Conservation (phyloP, 2,888 invertebrate genomes). For the Diploptera punctata region DNA sequence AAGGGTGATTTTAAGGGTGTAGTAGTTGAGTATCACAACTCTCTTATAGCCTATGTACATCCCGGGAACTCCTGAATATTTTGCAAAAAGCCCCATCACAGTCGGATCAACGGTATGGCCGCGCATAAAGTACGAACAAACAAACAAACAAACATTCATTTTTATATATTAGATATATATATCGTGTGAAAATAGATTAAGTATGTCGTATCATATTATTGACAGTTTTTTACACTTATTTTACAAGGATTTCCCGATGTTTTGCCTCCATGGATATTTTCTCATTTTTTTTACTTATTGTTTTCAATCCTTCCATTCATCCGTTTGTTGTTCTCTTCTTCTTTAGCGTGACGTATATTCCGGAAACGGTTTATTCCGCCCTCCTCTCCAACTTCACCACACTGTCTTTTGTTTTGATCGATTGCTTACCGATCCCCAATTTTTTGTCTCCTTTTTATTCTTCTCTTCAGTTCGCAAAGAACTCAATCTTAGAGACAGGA, state of each 20-base stretch:
- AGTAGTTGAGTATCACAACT: too few relatives aligned
- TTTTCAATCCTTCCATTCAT: conserved; percentile 2
- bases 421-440: conserved; percentile 30
- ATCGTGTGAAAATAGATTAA: too few relatives aligned
- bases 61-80: too few relatives aligned
- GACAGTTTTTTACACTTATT: background rate
- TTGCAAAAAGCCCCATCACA: too few relatives aligned
- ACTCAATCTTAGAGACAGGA: conserved; percentile 32
- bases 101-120: too few relatives aligned
- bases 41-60: too few relatives aligned
- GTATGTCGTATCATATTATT: too few relatives aligned
- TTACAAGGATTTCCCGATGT: background rate
- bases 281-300: background rate
- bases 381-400: background rate
- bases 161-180: too few relatives aligned
- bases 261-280: background rate
- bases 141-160: too few relatives aligned
- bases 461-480: background rate
- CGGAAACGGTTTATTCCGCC: conserved; percentile 6
- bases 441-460: background rate
- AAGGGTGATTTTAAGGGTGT: too few relatives aligned
- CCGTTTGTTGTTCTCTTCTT: background rate
- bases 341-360: background rate
- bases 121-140: too few relatives aligned
- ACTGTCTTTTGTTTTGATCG: conserved; percentile 39